Evolutionary conservation across 2,113 vertebrate species (phyloP).

Genomic region (Anthoscopus minutus): DNA sequence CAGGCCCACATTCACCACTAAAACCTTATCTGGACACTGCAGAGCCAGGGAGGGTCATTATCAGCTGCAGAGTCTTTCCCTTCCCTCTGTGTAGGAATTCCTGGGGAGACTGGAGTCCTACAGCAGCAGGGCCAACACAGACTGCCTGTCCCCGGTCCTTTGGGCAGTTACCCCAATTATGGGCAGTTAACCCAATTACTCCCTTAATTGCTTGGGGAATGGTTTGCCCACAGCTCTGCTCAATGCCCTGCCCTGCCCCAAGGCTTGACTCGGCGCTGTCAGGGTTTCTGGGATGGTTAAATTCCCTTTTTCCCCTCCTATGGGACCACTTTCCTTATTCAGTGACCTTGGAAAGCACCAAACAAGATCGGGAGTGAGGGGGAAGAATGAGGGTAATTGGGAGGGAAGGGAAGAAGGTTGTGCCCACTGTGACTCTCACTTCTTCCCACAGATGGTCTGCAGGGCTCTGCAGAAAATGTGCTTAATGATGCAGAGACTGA

Average conservation of each 20-base stretch:
- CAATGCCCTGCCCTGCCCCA: neutral
- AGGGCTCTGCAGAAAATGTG: neutral
- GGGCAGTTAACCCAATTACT: neutral
- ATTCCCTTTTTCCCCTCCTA: neutral
- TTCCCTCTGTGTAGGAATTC: neutral
- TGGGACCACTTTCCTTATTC: neutral
- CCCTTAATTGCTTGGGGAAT: neutral
- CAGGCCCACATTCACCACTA: neutral
- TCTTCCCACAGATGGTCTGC: neutral
- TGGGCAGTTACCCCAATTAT: neutral
- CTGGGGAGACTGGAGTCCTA: neutral
- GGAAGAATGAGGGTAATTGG: neutral
- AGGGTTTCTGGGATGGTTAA: neutral
- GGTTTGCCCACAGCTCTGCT: neutral
- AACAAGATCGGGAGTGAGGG: accelerated
- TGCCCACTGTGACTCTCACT: neutral
- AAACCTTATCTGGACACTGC: neutral
- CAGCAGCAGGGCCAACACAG: neutral
- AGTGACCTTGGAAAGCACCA: neutral
- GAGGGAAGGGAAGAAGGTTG: neutral
- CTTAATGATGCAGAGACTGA: neutral
- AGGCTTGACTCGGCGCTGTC: neutral
- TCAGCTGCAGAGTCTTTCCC: neutral
- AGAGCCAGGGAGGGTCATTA: neutral
- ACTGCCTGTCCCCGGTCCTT: neutral